Percentiles rank a stretch among this genome's conserved stretches.
Evolutionary conservation across 2,797 vertebrate genomes (phyloP).

Genomic region (Sardinella longiceps): DNA sequence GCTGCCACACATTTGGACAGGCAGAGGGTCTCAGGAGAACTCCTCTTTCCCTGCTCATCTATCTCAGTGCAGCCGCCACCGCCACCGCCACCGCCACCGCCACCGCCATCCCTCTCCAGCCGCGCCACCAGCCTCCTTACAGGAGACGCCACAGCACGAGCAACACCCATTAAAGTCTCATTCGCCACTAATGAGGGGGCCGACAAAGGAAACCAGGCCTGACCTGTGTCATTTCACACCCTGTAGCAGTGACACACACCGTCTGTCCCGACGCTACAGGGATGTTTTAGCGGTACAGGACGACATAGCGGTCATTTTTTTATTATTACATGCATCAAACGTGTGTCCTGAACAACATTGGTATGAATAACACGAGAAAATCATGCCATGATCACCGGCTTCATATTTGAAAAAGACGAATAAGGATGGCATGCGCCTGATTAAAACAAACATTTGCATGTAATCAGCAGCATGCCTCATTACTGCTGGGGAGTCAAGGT

Average conservation of each 20-base stretch:
- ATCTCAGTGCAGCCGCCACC: not conserved
- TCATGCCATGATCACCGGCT: not conserved
- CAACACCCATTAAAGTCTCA: slow-evolving; percentile 26
- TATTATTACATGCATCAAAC: not conserved
- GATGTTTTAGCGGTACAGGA: not conserved
- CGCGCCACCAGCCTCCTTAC: slow-evolving; percentile 11
- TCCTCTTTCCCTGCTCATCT: slow-evolving; percentile 40
- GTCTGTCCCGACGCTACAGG: not conserved
- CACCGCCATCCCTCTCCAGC: slow-evolving; percentile 29
- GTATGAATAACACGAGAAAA: not conserved
- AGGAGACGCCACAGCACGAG: slow-evolving; percentile 22
- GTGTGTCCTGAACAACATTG: not conserved
- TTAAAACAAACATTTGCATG: slow-evolving; percentile 26
- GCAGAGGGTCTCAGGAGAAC: slow-evolving; percentile 47
- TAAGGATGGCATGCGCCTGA: not conserved
- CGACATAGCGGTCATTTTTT: not conserved
- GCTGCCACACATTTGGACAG: slow-evolving; percentile 56
- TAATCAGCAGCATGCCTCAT: slow-evolving; percentile 15
- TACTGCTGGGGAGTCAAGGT: not conserved
- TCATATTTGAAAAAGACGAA: not conserved
- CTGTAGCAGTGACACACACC: not conserved
- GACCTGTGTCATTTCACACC: slow-evolving; percentile 13
- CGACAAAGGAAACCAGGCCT: slow-evolving; percentile 19
- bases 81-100: no score
- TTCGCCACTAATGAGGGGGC: slow-evolving; percentile 32